Conservation (phyloP, 2,797 vertebrate genomes). For the Sebastes diaconus region DNA sequence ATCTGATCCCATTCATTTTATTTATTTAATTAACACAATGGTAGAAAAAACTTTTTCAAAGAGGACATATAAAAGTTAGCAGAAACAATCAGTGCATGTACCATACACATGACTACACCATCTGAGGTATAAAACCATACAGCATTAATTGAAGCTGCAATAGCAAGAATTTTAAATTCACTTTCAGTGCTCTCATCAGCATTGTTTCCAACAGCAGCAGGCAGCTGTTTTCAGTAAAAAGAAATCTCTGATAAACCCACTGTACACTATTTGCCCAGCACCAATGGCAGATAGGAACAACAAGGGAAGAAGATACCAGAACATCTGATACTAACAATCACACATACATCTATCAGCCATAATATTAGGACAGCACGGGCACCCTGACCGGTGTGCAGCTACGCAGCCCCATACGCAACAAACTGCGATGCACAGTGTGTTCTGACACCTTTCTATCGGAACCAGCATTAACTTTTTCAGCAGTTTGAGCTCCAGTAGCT, state of each 20-base stretch:
- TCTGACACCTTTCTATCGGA: too few relatives aligned
- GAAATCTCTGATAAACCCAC: neutral
- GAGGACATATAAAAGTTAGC: neutral
- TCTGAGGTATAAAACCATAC: neutral
- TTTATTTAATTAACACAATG: neutral
- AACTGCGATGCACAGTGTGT: too few relatives aligned
- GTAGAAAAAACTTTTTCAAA: neutral
- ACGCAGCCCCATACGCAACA: too few relatives aligned
- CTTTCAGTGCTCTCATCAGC: neutral
- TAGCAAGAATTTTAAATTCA: neutral
- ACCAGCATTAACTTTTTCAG: too few relatives aligned
- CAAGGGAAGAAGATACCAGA: neutral
- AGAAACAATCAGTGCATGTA: neutral
- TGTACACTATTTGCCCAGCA: neutral
- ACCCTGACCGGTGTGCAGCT: too few relatives aligned
- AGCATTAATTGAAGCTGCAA: neutral
- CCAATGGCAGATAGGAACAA: neutral
- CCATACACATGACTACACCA: neutral
- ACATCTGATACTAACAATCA: neutral
- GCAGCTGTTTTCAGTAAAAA: neutral
- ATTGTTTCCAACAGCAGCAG: neutral
- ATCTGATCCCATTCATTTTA: conserved; percentile 6
- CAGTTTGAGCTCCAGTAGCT: too few relatives aligned
- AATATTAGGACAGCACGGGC: accelerated
- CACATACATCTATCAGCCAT: neutral